Conservation (phyloP, 2,888 invertebrate genomes). For the Lysandra bellargus region DNA sequence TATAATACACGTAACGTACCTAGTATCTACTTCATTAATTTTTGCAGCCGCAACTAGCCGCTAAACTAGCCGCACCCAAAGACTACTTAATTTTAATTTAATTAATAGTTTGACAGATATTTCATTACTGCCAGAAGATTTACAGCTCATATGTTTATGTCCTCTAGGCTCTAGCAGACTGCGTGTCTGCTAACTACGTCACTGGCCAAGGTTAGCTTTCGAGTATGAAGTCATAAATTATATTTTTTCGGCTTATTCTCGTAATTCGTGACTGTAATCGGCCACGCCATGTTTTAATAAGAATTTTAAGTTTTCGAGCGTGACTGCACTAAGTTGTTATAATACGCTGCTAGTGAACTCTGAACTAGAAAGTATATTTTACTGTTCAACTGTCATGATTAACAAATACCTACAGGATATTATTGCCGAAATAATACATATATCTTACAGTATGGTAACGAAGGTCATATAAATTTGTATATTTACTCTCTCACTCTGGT, state of each 20-base stretch:
- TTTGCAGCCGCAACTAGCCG: too few species aligned
- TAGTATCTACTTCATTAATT: too few species aligned
- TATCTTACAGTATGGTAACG: too few species aligned
- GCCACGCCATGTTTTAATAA: neutral
- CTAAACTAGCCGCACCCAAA: too few species aligned
- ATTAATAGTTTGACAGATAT: neutral
- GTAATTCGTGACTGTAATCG: neutral
- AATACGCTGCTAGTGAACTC: neutral
- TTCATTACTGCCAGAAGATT: neutral
- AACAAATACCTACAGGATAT: neutral
- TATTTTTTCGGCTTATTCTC: neutral
- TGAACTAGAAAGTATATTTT: neutral
- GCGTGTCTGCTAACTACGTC: constrained; percentile 11
- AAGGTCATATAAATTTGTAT: too few species aligned
- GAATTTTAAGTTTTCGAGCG: neutral
- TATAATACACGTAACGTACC: too few species aligned
- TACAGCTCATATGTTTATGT: neutral
- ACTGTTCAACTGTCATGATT: neutral
- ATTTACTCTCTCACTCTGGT: too few species aligned
- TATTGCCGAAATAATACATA: too few species aligned
- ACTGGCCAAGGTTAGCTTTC: neutral
- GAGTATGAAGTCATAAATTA: constrained; percentile 4
- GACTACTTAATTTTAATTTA: too few species aligned
- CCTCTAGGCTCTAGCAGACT: neutral
- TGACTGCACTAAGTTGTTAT: neutral